phyloP scores from a whole-genome alignment of 2,113 vertebrate species.

The Salvelinus sp. region DNA sequence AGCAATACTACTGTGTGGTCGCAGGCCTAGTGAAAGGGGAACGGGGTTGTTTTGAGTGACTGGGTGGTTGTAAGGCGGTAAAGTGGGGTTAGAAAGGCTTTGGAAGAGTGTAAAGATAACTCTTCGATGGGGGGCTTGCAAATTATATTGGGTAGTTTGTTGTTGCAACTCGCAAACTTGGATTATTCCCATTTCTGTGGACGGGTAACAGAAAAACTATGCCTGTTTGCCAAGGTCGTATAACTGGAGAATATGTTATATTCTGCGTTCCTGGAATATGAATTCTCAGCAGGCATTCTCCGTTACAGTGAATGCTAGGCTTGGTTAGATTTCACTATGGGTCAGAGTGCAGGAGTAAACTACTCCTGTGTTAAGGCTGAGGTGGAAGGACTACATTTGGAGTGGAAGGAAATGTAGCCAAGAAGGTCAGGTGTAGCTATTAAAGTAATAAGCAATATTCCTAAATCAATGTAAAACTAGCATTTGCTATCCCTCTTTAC shows the following conservation, averaged over 20 bases:
- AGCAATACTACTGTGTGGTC: conserved; percentile 61
- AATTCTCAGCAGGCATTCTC: conserved; percentile 27
- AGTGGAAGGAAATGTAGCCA: conserved; percentile 35
- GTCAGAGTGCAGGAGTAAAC: conserved; percentile 41
- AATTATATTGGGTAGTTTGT: conserved; percentile 35
- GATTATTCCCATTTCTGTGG: conserved; percentile 44
- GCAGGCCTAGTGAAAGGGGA: conserved; percentile 29
- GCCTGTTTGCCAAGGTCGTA: conserved; percentile 29
- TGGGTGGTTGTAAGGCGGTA: conserved; percentile 43
- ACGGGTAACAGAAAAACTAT: conserved; percentile 16
- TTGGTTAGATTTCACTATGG: conserved; percentile 52
- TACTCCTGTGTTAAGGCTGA: conserved; percentile 27
- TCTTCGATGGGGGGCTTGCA: conserved; percentile 39
- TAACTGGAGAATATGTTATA: conserved; percentile 45
- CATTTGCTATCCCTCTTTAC: conserved; percentile 56
- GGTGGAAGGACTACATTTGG: conserved; percentile 63
- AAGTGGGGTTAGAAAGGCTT: conserved; percentile 49
- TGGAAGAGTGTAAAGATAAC: conserved; percentile 53
- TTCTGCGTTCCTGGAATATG: conserved; percentile 41
- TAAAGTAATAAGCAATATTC: conserved; percentile 64
- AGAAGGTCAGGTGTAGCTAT: conserved; percentile 39
- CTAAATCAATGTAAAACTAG: conserved; percentile 64
- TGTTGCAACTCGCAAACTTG: neutral
- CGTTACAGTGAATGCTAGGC: conserved; percentile 14
- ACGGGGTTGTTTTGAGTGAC: conserved; percentile 55